These are phyloP conservation scores for Gallinago solitaria DNA, from an alignment of 2,797 vertebrate genomes.

Conservation along the genomic window DNA sequence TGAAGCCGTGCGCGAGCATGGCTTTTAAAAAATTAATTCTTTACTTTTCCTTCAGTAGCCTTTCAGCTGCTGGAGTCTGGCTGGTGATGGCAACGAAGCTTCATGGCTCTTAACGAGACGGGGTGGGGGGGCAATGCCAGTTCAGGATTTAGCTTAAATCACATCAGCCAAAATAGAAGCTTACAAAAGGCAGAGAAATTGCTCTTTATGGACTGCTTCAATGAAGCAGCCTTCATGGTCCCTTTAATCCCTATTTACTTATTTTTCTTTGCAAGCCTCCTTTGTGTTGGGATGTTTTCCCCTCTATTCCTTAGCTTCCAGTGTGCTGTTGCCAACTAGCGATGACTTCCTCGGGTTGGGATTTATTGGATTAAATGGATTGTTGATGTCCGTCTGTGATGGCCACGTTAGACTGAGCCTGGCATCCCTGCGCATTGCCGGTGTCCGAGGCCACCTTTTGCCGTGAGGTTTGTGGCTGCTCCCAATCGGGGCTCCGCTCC, in stretches of 20 bases:
- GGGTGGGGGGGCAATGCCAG: neutral
- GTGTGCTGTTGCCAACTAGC: neutral
- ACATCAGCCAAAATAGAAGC: conserved; percentile 20
- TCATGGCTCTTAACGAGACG: neutral
- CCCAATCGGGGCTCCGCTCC: neutral
- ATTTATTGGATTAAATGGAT: neutral
- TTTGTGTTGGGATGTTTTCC: neutral
- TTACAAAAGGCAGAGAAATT: conserved; percentile 32
- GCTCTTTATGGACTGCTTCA: conserved; percentile 27
- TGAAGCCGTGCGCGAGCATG: neutral
- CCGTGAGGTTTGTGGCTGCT: neutral
- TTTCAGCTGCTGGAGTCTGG: conserved; percentile 26
- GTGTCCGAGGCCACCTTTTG: neutral
- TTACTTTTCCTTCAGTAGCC: conserved; percentile 29
- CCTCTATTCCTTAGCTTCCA: neutral
- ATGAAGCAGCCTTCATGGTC: neutral
- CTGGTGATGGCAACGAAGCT: neutral
- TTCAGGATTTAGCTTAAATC: conserved; percentile 49
- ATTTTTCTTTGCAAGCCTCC: neutral
- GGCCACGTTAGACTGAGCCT: rapidly evolving
- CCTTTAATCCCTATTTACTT: conserved; percentile 34
- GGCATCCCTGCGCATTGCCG: rapidly evolving
- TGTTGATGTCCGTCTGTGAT: neutral
- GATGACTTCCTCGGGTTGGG: neutral
- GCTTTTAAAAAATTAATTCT: conserved; percentile 50